phyloP scores from a whole-genome alignment of 2,797 vertebrate species.

The Coregonus suidteri region DNA sequence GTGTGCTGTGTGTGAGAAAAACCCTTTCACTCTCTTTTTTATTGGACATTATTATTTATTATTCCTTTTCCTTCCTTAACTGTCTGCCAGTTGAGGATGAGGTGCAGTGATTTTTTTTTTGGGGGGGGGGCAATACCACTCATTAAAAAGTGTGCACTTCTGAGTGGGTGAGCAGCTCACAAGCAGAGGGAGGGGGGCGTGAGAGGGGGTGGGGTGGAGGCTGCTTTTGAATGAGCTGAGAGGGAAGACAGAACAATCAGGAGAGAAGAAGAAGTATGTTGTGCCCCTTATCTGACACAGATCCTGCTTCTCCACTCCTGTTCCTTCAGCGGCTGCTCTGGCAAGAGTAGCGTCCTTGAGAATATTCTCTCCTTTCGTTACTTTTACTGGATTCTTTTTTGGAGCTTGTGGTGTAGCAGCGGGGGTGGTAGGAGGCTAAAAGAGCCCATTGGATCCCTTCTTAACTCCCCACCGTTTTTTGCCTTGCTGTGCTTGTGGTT shows the following conservation, averaged over 20 bases:
- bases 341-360: background rate
- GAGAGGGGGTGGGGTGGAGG: slow-evolving; percentile 32
- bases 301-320: slow-evolving; percentile 5
- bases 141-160: slow-evolving; percentile 9
- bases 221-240: slow-evolving; percentile 39
- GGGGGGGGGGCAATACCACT: background rate
- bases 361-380: slow-evolving; percentile 1
- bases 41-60: background rate
- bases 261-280: slow-evolving; percentile 34
- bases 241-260: slow-evolving; percentile 50
- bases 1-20: slow-evolving; percentile 49
- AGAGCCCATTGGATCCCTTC: slow-evolving; percentile 7
- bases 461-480: slow-evolving; percentile 20
- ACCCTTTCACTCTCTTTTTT: slow-evolving; percentile 24
- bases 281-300: slow-evolving; percentile 34
- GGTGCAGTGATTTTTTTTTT: background rate
- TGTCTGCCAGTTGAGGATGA: background rate
- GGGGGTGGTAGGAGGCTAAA: slow-evolving; percentile 18
- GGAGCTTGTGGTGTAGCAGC: background rate
- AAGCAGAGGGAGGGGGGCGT: slow-evolving; percentile 34
- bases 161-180: slow-evolving; percentile 4
- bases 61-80: background rate
- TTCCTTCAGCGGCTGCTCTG: background rate
- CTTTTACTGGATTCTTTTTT: background rate
- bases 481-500: slow-evolving; percentile 13